Conservation (phyloP, 2,888 invertebrate genomes). For the Andricus curvator region DNA sequence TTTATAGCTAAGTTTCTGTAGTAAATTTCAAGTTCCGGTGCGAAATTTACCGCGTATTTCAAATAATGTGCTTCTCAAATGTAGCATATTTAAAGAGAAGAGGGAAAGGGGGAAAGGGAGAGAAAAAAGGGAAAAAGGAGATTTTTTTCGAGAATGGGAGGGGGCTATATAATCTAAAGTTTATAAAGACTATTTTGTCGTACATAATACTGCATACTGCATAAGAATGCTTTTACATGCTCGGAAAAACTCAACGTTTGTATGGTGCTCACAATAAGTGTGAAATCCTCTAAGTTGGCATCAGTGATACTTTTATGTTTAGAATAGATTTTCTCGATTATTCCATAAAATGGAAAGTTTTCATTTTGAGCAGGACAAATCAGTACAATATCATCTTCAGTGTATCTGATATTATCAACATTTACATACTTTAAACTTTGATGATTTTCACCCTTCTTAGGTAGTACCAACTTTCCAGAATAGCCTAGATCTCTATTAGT, state of each 20-base stretch:
- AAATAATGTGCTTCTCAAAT: too few relatives aligned
- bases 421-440: slow-evolving; percentile 13
- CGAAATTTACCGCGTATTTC: too few relatives aligned
- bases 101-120: too few relatives aligned
- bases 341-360: slow-evolving; percentile 17
- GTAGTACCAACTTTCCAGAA: slow-evolving; percentile 27
- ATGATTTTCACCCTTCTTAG: background rate
- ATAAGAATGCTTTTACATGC: too few relatives aligned
- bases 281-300: background rate
- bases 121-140: too few relatives aligned
- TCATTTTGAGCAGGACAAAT: background rate
- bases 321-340: slow-evolving; percentile 6
- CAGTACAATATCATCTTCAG: slow-evolving; percentile 5
- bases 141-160: too few relatives aligned
- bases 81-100: too few relatives aligned
- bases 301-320: background rate
- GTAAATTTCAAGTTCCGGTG: too few relatives aligned
- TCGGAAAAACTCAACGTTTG: background rate
- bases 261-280: slow-evolving; percentile 27
- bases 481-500: slow-evolving; percentile 12
- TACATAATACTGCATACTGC: too few relatives aligned
- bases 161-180: too few relatives aligned
- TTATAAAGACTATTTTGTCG: too few relatives aligned
- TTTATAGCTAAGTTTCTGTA: too few relatives aligned
- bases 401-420: slow-evolving; percentile 17